Evolutionary conservation across 92 coral and sea anemone genomes (phyloP).

Genomic region (Zoanthus sociatus): DNA sequence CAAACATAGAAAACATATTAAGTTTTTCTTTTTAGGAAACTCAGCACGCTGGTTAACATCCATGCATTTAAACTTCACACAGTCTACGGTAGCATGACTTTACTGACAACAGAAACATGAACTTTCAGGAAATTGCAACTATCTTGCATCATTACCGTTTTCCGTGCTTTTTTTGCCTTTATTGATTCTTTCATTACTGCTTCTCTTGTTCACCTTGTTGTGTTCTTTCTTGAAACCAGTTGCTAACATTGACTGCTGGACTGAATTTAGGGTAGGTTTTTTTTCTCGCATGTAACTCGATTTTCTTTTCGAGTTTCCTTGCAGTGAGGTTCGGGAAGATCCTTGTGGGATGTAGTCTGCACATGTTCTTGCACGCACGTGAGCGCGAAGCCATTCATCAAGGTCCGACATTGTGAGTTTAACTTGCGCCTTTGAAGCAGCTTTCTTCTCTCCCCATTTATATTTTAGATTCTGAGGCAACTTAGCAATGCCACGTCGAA

Average conservation of each 20-base stretch:
- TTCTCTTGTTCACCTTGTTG: too few relatives aligned
- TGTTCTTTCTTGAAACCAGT: background rate
- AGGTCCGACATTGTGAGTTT: constrained; percentile 52
- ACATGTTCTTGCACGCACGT: constrained; percentile 53
- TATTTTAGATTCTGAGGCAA: constrained; percentile 43
- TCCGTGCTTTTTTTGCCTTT: background rate
- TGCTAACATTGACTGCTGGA: background rate
- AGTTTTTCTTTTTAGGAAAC: constrained; percentile 61
- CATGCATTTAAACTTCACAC: constrained; percentile 61
- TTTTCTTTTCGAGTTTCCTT: background rate
- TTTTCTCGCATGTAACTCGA: background rate
- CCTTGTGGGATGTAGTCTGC: background rate
- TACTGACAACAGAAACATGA: constrained; percentile 29
- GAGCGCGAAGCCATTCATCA: constrained; percentile 63
- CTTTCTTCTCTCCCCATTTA: constrained; percentile 54
- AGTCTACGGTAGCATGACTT: constrained; percentile 54
- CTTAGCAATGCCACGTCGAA: constrained; percentile 53
- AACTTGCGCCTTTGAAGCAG: background rate
- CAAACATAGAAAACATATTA: constrained; percentile 50
- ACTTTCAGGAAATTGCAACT: background rate
- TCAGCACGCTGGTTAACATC: constrained; percentile 63
- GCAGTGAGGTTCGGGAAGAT: background rate
- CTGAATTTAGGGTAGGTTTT: background rate
- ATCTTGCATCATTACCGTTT: background rate
- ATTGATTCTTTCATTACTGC: background rate